Base-by-base conservation (phyloP, 2,888 invertebrate genomes). In the Drosophila siamana region DNA sequence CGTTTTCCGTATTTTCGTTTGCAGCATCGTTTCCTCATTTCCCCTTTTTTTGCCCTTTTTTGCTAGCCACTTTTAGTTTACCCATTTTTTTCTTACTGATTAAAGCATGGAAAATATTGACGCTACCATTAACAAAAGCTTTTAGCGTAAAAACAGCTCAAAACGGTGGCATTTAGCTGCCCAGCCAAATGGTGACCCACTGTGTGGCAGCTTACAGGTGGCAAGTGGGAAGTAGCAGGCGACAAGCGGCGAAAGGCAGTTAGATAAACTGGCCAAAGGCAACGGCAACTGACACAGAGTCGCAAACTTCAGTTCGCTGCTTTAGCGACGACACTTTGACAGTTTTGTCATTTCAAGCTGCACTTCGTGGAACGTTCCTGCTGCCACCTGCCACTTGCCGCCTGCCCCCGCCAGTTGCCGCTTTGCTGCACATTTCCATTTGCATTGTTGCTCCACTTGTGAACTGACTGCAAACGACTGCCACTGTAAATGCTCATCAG, bases 41-140 rank as follows among this genome's bases (percentile, higher is more conserved):
- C 57, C 68, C 48, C 59, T 59, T 63, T 16, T 22, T 40, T 48
- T 22, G 28, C 16, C 28, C 3, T 4, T 24, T 15, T 47, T 54
- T 24, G 24, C 4, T 2, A 6, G 22, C 5, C 24, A 19, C 30
- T 36, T 4, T 46, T 13, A 8, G 24, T 26, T 22, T 50, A 43
- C 0, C 0, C 7, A 26, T 1, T 26, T 44, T 54, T 33, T 15
- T 13, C 71, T 63, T 70, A 69, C 13, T 38, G 28, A 81, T 85
- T 67, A 80, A 85, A 69, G 69, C 56, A 50, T 33, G 52, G 47
- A 69, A 75, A 80, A 76, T 84, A 83, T 83, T 81, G 76, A 81
- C 75, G 87, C 63, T 48, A 41, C 68, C 74, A 83, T 85, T 81
- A 83, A 76, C 82, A 83, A 87, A 83, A 84, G 87, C 83, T 86